Conservation (phyloP, 2,113 vertebrate genomes). For the Coptodon bakossiorum region DNA sequence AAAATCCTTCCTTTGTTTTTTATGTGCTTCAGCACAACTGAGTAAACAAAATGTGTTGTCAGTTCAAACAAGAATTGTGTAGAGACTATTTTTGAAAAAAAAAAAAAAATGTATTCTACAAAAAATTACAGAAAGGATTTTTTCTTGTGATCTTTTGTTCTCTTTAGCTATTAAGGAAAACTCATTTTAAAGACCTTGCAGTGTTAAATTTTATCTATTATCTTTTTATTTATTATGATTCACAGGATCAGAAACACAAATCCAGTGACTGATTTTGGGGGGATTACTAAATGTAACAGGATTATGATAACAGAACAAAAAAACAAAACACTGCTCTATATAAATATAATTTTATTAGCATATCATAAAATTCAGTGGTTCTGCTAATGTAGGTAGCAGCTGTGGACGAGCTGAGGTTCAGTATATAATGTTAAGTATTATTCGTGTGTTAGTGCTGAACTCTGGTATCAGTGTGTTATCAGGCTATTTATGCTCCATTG, state of each 20-base stretch:
- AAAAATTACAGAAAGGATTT: background rate
- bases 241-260: background rate
- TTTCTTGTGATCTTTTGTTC: background rate
- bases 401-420: background rate
- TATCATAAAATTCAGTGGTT: background rate
- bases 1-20: background rate
- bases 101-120: background rate
- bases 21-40: background rate
- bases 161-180: background rate
- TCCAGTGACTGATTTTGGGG: background rate
- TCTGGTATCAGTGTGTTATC: conserved; percentile 43
- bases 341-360: background rate
- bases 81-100: background rate
- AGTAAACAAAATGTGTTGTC: background rate
- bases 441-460: conserved; percentile 18
- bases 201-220: background rate
- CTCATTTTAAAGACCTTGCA: background rate
- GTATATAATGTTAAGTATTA: conserved; percentile 13
- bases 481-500: conserved; percentile 45
- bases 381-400: background rate
- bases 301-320: background rate
- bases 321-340: background rate
- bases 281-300: background rate
- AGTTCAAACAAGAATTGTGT: background rate
- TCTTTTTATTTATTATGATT: background rate